These are phyloP conservation scores for Melitaea athalia DNA, from an alignment of 2,888 invertebrate species.

Conservation along the genomic window DNA sequence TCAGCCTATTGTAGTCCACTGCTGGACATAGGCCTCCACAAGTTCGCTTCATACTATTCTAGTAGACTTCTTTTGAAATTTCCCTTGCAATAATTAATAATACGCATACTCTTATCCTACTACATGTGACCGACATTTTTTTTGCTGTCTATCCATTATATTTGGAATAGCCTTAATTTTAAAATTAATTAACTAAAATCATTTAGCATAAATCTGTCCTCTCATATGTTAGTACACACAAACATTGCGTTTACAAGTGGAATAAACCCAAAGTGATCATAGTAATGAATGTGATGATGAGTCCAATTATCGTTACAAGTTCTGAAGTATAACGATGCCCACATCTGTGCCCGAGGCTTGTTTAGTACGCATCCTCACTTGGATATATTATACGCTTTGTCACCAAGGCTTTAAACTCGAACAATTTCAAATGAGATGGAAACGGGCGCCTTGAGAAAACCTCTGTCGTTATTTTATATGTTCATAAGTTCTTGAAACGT, in stretches of 20 bases:
- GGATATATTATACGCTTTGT: slow-evolving; percentile 12
- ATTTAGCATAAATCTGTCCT: no score
- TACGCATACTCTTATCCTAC: no score
- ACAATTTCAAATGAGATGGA: slow-evolving; percentile 12
- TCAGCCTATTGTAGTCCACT: no score
- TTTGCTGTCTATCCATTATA: no score
- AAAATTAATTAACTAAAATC: no score
- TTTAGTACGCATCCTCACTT: slow-evolving; percentile 17
- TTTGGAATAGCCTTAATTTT: no score
- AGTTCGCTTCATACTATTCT: no score
- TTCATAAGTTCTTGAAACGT: slow-evolving; percentile 2
- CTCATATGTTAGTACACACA: not conserved
- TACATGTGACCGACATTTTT: no score
- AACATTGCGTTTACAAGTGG: slow-evolving; percentile 36
- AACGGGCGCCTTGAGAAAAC: not conserved
- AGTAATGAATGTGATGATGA: slow-evolving; percentile 69
- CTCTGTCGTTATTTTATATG: slow-evolving; percentile 7
- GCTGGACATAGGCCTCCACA: no score
- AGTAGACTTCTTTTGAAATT: no score
- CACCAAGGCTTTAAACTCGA: slow-evolving; percentile 12
- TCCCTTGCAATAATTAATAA: no score
- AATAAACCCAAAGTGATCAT: slow-evolving; percentile 57
- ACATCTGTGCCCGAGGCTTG: slow-evolving; percentile 59
- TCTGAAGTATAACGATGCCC: slow-evolving; percentile 60
- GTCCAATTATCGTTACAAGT: slow-evolving; percentile 70